Conservation (phyloP, 2,113 vertebrate species). For the Rhinogobius similis region DNA sequence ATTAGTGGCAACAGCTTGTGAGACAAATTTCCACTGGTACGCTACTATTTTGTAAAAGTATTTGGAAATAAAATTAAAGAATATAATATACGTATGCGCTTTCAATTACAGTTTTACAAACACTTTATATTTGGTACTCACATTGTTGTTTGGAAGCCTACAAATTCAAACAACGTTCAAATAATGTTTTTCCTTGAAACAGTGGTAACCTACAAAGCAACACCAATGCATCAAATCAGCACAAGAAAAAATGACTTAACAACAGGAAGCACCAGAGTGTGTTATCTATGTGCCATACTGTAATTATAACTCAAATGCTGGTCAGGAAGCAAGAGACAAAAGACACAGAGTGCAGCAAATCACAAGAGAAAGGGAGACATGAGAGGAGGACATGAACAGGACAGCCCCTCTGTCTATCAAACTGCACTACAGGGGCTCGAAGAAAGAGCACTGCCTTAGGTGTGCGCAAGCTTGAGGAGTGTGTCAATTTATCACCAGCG, state of each 20-base stretch:
- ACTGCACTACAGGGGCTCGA: conserved; percentile 7
- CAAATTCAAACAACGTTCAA: too few species aligned
- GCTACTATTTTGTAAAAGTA: not conserved
- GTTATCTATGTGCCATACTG: not conserved
- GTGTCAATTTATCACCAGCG: not conserved
- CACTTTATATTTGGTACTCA: not conserved
- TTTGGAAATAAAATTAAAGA: not conserved
- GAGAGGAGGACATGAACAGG: conserved; percentile 27
- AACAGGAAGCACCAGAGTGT: not conserved
- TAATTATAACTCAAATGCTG: not conserved
- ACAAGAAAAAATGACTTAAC: not conserved
- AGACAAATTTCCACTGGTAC: not conserved
- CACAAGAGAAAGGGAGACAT: conserved; percentile 11
- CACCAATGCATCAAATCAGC: too few species aligned
- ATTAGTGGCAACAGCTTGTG: not conserved
- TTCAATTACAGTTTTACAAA: too few species aligned
- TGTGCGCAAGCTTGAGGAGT: not conserved
- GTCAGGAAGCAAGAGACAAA: conserved; percentile 23
- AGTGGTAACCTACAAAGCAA: too few species aligned
- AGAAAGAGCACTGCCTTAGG: conserved; percentile 5
- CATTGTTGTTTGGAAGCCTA: too few species aligned
- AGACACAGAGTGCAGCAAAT: conserved; percentile 12
- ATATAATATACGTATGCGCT: too few species aligned
- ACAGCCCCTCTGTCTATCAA: conserved; percentile 18
- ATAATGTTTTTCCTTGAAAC: too few species aligned